These are phyloP conservation scores for Acrocephalus scirpaceus DNA, from an alignment of 2,797 vertebrate genomes.

Conservation along the genomic window DNA sequence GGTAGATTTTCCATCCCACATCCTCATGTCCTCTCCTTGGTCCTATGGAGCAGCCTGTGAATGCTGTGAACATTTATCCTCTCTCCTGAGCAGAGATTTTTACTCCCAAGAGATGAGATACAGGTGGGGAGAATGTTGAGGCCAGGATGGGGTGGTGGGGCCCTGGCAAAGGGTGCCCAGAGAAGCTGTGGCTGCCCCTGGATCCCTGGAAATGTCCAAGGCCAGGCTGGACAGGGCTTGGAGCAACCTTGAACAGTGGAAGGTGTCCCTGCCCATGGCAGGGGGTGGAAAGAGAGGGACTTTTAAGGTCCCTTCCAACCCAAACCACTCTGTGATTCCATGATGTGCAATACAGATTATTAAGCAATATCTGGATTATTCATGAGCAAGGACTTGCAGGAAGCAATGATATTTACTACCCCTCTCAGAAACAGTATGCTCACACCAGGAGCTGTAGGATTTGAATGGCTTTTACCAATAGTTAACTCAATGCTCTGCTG, in stretches of 20 bases:
- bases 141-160: accelerated
- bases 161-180: not conserved
- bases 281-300: accelerated
- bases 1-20: not conserved
- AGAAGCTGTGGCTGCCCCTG: not conserved
- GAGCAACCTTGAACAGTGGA: accelerated
- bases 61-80: not conserved
- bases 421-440: not conserved
- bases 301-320: not conserved
- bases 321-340: not conserved
- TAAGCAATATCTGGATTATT: not conserved
- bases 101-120: not conserved
- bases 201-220: not conserved
- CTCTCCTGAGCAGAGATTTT: not conserved
- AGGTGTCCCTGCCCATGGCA: not conserved
- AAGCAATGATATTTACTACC: not conserved
- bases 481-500: not conserved
- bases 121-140: not conserved
- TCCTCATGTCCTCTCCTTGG: not conserved
- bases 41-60: not conserved
- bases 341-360: not conserved
- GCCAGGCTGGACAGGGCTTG: accelerated
- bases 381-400: not conserved
- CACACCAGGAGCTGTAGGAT: not conserved
- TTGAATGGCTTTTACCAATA: not conserved